Evolutionary conservation across 2,113 vertebrate species (phyloP), one percentile per base, ranked within the genome.

Genomic region (Corythornis madagascariensis): DNA sequence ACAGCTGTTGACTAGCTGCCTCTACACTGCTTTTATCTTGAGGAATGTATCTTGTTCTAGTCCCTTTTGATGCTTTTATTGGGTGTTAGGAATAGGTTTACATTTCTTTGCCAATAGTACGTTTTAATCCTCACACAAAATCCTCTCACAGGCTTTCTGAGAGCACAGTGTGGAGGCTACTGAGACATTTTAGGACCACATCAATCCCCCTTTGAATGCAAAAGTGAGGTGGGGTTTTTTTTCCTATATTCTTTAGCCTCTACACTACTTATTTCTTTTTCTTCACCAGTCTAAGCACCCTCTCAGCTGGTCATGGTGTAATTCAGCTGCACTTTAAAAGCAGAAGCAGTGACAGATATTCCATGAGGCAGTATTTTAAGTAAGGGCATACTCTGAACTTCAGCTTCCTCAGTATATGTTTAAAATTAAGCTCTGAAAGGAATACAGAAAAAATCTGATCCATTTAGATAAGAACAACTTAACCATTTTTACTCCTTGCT

Each of bases 1-100:
- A 81, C 94, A 96, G 67, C 61, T 96, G 73, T 94, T 95, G 74
- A 88, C 89, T 61, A 84, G 57, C 38, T 95, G 74, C 90, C 33
- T 89, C 42, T 42, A 33, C 83, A 50, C 55, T 64, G 43, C 57
- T 89, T 83, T 73, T 95, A 89, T 96, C 75, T 88, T 81, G 73
- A 91, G 78, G 47, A 95, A 92, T 75, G 79, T 71, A 84, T 86
- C n/a, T 60, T 79, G 63, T 81, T 86, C 14, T 86, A 65, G 60
- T 73, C 82, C 63, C 56, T 88, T 92, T 55, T 80, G 53, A 43
- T 31, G 69, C 26, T 86, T 89, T 89, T 89, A 76, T 92, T 96
- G 92, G 48, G 28, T 86, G 56, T 80, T 47, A 94, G 20, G 12
- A 81, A 75, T 81, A 56, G 85, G 53, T 69, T 88, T 95, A 56